phyloP scores from a whole-genome alignment of 2,888 invertebrate genomes.

The Nezara viridula region DNA sequence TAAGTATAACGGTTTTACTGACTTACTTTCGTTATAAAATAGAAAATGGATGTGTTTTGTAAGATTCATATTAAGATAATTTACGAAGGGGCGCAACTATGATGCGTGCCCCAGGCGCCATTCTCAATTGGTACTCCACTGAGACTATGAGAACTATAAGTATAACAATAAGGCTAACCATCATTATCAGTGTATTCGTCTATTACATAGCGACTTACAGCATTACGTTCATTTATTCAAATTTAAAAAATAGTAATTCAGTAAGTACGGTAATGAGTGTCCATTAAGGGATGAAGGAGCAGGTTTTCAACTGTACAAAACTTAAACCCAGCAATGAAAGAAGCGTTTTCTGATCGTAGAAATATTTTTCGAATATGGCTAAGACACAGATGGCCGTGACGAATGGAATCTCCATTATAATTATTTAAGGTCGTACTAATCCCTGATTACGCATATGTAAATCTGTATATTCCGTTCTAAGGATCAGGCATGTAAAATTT shows the following conservation, averaged over 20 bases:
- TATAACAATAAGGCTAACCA: too few species aligned
- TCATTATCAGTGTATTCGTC: not conserved
- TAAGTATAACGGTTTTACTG: too few species aligned
- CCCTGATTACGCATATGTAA: constrained; percentile 10
- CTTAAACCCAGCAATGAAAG: not conserved
- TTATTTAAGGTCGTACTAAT: not conserved
- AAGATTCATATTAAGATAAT: too few species aligned
- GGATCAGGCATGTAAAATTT: constrained; percentile 16
- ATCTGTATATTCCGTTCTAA: not conserved
- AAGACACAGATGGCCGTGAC: not conserved
- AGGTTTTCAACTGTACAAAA: not conserved
- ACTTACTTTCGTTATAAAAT: too few species aligned
- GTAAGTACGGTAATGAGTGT: not conserved
- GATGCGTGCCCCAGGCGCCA: too few species aligned
- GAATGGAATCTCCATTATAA: not conserved
- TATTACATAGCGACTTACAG: not conserved
- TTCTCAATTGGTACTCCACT: too few species aligned
- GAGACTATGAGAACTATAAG: too few species aligned
- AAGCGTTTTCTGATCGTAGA: not conserved
- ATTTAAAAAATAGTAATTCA: not conserved
- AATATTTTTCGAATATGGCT: not conserved
- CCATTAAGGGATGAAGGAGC: not conserved
- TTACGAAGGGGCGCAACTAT: too few species aligned
- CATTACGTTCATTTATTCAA: not conserved
- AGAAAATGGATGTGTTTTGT: too few species aligned